phyloP scores from a whole-genome alignment of 2,888 invertebrate species.

The Drosophila yooni region DNA sequence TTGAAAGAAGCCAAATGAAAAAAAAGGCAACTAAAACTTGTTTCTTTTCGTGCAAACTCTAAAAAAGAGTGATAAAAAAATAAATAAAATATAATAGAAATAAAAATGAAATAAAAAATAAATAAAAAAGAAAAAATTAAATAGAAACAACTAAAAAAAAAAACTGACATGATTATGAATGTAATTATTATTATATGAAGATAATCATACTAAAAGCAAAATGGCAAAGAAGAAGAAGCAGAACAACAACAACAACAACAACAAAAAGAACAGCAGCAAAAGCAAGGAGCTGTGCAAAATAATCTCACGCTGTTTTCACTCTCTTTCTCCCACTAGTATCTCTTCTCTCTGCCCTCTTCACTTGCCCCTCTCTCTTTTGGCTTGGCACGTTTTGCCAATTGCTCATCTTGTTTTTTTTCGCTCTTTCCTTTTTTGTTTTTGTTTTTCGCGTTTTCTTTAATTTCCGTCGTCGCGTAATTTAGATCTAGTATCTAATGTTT shows the following conservation, averaged over 20 bases:
- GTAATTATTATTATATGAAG: constrained; percentile 20
- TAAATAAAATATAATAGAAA: constrained; percentile 1
- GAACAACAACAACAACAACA: background rate
- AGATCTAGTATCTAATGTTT: constrained; percentile 48
- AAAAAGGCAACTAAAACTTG: constrained; percentile 28
- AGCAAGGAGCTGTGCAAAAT: background rate
- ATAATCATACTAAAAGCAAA: constrained; percentile 28
- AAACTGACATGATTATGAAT: constrained; percentile 46
- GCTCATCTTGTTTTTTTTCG: constrained; percentile 7
- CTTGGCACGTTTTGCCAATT: constrained; percentile 22
- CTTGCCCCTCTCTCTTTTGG: background rate
- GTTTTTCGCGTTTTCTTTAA: constrained; percentile 1
- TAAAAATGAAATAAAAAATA: background rate
- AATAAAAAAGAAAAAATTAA: background rate
- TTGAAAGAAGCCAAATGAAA: background rate
- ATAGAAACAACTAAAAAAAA: constrained; percentile 12
- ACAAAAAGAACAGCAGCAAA: background rate
- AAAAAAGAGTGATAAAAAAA: background rate
- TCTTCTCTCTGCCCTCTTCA: background rate
- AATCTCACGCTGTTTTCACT: constrained; percentile 22
- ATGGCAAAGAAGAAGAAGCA: background rate
- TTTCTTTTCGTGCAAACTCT: constrained; percentile 10
- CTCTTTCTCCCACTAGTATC: constrained; percentile 1
- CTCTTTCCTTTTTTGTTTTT: background rate
- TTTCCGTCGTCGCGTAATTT: constrained; percentile 39